Conservation (phyloP, 23 tunicate species). For the Trididemnum clinides region DNA sequence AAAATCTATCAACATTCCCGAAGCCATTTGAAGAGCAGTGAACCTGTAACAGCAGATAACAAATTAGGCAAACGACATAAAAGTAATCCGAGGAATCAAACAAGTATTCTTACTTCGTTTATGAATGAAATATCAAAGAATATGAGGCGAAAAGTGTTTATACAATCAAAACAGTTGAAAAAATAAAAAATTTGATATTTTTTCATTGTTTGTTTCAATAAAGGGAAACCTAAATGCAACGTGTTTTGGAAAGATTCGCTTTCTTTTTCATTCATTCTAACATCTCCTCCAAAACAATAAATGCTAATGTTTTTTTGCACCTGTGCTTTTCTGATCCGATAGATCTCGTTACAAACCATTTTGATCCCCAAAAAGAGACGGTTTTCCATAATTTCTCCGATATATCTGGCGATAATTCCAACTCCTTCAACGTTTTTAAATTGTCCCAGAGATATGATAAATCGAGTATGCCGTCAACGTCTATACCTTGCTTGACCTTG, state of each 20-base stretch:
- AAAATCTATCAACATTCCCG: not conserved
- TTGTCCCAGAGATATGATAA: conserved; percentile 1
- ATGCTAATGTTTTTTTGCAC: not conserved
- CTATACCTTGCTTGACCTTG: not conserved
- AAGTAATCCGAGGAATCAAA: no score
- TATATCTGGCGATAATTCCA: not conserved
- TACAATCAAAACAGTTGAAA: no score
- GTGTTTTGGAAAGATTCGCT: no score
- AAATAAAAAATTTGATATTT: no score
- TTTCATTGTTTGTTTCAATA: no score
- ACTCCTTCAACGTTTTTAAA: not conserved
- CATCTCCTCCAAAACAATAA: no score
- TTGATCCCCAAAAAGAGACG: not conserved
- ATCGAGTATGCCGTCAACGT: not conserved
- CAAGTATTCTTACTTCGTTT: no score
- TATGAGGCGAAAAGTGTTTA: no score
- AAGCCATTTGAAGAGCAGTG: not conserved
- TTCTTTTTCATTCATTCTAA: no score
- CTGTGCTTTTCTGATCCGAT: conserved; percentile 3
- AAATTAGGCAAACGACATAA: no score
- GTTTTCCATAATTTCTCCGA: not conserved
- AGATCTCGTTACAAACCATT: conserved; percentile 8
- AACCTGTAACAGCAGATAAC: not conserved
- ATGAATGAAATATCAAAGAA: no score
- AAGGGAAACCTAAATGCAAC: no score